Evolutionary conservation across 1,140 invertebrate species (phyloP).

Genomic region (Ditylenchus dipsaci): DNA sequence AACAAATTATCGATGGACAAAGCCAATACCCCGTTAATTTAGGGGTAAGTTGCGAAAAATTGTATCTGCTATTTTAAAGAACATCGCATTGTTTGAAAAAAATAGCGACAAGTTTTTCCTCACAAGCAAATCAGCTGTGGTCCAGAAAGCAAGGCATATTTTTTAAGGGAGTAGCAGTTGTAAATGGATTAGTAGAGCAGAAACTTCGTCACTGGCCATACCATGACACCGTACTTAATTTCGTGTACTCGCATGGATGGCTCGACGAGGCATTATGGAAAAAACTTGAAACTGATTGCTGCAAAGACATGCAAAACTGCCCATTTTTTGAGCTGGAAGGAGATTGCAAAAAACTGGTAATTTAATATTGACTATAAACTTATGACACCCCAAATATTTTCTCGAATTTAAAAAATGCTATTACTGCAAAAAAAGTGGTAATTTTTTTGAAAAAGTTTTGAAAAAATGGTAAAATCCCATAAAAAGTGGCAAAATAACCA

Average conservation of each 20-base stretch:
- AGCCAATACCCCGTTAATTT: conserved; percentile 20
- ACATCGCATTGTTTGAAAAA: no score
- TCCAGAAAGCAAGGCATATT: no score
- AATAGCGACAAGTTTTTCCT: no score
- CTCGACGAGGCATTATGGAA: conserved; percentile 51
- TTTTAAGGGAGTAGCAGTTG: conserved; percentile 49
- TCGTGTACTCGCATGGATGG: conserved; percentile 48
- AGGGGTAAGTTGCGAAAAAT: background rate
- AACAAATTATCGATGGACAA: conserved; percentile 52
- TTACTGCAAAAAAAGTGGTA: background rate
- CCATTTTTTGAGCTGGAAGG: conserved; percentile 1
- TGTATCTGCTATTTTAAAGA: no score
- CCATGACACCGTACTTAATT: conserved; percentile 42
- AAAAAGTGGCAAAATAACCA: conserved; percentile 40
- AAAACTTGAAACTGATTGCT: conserved; percentile 43
- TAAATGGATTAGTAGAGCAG: conserved; percentile 53
- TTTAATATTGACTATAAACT: conserved; percentile 12
- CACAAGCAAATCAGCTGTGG: no score
- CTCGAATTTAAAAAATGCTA: conserved; percentile 12
- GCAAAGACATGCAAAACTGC: conserved; percentile 16
- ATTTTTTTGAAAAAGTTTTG: conserved; percentile 32
- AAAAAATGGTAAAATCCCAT: conserved; percentile 21
- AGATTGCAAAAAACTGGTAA: conserved; percentile 6
- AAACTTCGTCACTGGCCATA: no score
- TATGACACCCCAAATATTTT: conserved; percentile 36